Evolutionary conservation across 2,797 vertebrate genomes (phyloP), one percentile per base, ranked within the genome.

Genomic region (Peromyscus eremicus): DNA sequence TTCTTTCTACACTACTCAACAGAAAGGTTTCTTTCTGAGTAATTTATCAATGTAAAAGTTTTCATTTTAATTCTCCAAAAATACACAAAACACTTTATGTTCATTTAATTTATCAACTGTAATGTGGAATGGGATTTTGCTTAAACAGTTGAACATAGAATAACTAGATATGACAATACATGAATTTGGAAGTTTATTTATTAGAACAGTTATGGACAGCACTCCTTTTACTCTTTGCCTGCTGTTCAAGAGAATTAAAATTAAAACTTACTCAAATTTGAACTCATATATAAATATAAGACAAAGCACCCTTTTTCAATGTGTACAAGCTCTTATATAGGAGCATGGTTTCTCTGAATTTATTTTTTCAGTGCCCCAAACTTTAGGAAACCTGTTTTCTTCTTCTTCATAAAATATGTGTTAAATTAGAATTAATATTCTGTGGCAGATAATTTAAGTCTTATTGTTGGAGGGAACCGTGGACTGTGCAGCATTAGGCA

Each of bases 251-350:
- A 52, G 14, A 55, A 32, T 62, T 81, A 34, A 75, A 89, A 85
- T 75, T 23, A 80, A 55, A 34, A 6, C 19, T 70, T 93, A 75
- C 82, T 93, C 68, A 70, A 29, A 95, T 77, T 88, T 88, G 40
- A 83, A 70, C n/a, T 32, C 19, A 91, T 86, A 82, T 29, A 52
- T 43, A 85, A 81, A 81, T 17, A 68, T 62, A 70, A 55, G 23
- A 49, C 57, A 80, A 68, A 75, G 37, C 29, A 83, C 27, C 49
- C 57, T 13, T 89, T 97, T 71, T n/a, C 25, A 68, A 0, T 71
- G 8, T 21, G 46, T 64, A 37, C 5, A 75, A 86, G 1, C 19
- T 57, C 34, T 70, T 68, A 3, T 17, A 43, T 43, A 84, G 40
- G 32, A 60, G 4, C 32, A 79, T 32, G 27, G 9, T 66, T 88